Evolutionary conservation across 2,888 invertebrate genomes (phyloP), one percentile per base, ranked within the genome.

Genomic region (Idaea straminata): DNA sequence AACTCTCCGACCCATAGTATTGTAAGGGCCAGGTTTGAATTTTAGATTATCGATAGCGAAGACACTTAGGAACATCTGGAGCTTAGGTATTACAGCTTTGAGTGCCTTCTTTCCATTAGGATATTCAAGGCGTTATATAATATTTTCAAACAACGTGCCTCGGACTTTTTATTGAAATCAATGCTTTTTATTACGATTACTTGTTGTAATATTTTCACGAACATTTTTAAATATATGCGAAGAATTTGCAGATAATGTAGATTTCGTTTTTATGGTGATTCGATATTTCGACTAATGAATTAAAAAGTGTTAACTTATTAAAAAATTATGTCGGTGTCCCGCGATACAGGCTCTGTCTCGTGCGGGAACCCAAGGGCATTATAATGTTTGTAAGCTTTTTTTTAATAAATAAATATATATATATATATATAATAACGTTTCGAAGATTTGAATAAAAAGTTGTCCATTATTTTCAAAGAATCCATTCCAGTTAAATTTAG

Each of bases 31-130:
- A 64, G 69, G 61, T 15, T 59, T 64, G 63, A 67, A 66, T 66
- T 70, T 69, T 59, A 66, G 65, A 66, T 66, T 72, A 67, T 68
- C 63, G 66, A 35, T 62, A 38, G 61, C 65, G 61, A 63, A 59
- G 64, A 64, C 61, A 58, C 65, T 63, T 60, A 15, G 25, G 25
- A 25, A 25, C 25, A 25, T 25, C 25, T 25, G 25, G 47, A 47
- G 13, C 47, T 47, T 13, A 10, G 47, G 47, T 47, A 47, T 47
- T 47, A 47, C 10, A 47, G 47, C 47, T 47, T 47, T 47, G 47
- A 13, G 47, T 47, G 13, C 47, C 7, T 47, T 47, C 10, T 47
- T 47, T 10, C 10, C 47, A 47, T 47, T 47, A 47, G 13, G 13
- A 10, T 47, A 47, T 47, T 47, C 47, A 47, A 47, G 13, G 47